Base-by-base conservation (phyloP, 2,888 invertebrate species). In the Phortica okadai region DNA sequence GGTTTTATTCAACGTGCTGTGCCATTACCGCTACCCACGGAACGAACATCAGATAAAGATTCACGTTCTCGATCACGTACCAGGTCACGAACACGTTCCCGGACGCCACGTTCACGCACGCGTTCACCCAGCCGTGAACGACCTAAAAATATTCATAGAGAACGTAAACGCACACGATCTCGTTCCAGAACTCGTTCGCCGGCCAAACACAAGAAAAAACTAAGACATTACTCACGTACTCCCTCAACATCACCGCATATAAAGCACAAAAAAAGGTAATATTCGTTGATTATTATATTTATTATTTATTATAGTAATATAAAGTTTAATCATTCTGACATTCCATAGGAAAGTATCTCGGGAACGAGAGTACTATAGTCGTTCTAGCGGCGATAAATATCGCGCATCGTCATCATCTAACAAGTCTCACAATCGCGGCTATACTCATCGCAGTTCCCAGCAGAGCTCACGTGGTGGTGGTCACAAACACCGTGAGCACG, bases 1-100 rank as follows among this genome's bases (percentile, higher is more conserved):
- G 94, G 94, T 41, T 94, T 94, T 81, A 94, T 94, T 79, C 94
- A 94, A 89, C 93, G 93, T 66, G 87, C 90, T 5, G 79, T 90
- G 21, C 91, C 91, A 2, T 78, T 90, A 54, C 89, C 90, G 44
- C 77, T 91, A 41, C 88, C 88, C 0, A 87, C 90, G 5, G 81
- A 83, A 16, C 91, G 90, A 75, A 87, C 88, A 14, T 89, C 88
- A 6, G 87, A 88, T 54, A 90, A 90, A 72, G 88, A 89, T 10
- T 90, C 91, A 1, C 86, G 89, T 10, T 91, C 91, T 8, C 88
- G 85, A 62, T 87, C 89, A 45, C 82, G 90, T 41, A 90, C 91
- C 21, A 45, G 73, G 5, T 64, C 72, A 54, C 67, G 69, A 11
- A 54, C 74, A 42, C 72, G 64, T 76, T 80, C 82, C 25, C 81